Evolutionary conservation across 2,797 vertebrate genomes (phyloP).

Genomic region (Galagoides demidoff): DNA sequence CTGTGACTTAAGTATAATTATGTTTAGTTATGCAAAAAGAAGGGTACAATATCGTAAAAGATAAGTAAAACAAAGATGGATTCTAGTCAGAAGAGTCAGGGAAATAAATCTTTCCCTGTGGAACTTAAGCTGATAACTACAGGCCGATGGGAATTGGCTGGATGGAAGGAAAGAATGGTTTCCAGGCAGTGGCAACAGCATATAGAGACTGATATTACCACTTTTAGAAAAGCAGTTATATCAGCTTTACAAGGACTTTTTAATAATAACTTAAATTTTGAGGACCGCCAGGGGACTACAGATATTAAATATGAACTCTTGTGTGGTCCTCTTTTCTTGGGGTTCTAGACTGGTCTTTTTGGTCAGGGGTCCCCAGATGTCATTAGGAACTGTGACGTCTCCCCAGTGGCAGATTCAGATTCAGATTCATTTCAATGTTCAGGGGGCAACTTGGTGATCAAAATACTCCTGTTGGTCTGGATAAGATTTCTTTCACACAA

Average conservation of each 20-base stretch:
- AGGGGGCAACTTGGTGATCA: neutral
- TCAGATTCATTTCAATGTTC: neutral
- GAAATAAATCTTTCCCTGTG: neutral
- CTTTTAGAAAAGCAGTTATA: neutral
- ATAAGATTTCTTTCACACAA: neutral
- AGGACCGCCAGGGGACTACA: neutral
- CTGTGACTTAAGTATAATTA: neutral
- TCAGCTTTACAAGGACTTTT: neutral
- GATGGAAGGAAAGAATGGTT: rapidly evolving
- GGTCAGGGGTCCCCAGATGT: neutral
- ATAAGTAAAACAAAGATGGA: no score
- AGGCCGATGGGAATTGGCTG: neutral
- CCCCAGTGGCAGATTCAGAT: no score
- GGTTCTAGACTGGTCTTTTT: neutral
- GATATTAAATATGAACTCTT: rapidly evolving
- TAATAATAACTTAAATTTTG: neutral
- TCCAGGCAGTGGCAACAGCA: rapidly evolving
- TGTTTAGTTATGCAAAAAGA: neutral
- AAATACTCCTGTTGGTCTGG: neutral
- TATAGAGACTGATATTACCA: rapidly evolving
- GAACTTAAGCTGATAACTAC: no score
- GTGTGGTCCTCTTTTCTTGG: neutral
- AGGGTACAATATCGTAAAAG: neutral
- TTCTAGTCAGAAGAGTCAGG: neutral
- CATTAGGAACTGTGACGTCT: neutral